Evolutionary conservation across 2,113 vertebrate genomes (phyloP), one percentile per base, ranked within the genome.

Genomic region (Dryoscopus gambensis): DNA sequence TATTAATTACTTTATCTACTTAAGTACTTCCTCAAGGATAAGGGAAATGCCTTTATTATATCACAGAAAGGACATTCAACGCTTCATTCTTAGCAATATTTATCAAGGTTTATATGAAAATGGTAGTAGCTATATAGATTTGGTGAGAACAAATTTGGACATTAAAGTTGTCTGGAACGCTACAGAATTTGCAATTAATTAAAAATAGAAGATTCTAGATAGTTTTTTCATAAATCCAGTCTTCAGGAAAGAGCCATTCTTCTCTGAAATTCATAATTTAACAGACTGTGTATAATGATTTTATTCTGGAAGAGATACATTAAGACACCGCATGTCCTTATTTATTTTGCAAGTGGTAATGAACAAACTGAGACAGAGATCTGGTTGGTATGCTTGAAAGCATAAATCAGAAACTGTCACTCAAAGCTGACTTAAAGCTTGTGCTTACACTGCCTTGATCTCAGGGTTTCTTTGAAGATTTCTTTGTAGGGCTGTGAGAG

Each of bases 401-500:
- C 71, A 49, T 52, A 69, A 90, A 85, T 86, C 88, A 90, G 85
- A 83, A 90, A 84, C 75, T 92, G 92, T 80, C 88, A 83, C 4
- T 3, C 86, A 95, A 93, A 90, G 76, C 83, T 92, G 79, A 57
- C 79, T 93, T 86, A 90, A 55, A 88, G 31, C 88, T 90, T 55
- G 42, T 88, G 92, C 79, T 95, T 81, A 80, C 68, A 65, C 52
- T 88, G 82, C 88, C 85, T 85, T 90, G 62, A 95, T 95, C 74
- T 62, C 46, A 37, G 31, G 15, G 10, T 69, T 87, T 85, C 92
- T 96, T 83, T 96, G 92, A 94, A 87, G 92, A 88, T 90, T 90
- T 77, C 75, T 89, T 67, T 90, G 37, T 46, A 62, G 62, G 35
- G 28, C 81, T 93, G n/a, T 31, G 42, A 37, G 23, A 86, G 65